Conservation (phyloP, 2,888 invertebrate genomes). For the Opisthograptis luteolata region DNA sequence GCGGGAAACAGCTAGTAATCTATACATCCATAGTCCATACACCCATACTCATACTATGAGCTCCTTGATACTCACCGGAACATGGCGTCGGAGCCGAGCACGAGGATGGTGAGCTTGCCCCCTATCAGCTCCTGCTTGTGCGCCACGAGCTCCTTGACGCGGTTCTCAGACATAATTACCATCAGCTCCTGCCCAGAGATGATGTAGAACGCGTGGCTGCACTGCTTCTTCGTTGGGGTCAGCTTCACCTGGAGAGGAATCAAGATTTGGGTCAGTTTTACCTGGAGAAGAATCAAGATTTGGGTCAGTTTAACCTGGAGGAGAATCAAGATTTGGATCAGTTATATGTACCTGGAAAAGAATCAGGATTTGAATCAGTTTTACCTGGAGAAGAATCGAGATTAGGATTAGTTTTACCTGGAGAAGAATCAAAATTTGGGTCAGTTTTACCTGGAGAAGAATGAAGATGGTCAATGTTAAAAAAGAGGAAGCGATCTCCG, state of each 20-base stretch:
- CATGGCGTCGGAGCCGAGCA: neutral
- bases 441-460: no score
- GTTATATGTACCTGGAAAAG: conserved; percentile 45
- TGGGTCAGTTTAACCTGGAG: no score
- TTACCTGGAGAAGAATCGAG: no score
- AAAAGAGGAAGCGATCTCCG: no score
- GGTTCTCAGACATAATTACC: conserved; percentile 32
- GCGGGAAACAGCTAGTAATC: no score
- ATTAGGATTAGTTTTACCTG: no score
- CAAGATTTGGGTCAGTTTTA: no score
- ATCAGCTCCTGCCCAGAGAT: conserved; percentile 43
- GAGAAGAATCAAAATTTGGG: no score
- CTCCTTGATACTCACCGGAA: neutral
- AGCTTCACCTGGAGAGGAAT: conserved; percentile 35
- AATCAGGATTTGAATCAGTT: no score
- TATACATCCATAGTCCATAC: no score
- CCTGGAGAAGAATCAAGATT: no score
- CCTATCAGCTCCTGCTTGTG: neutral
- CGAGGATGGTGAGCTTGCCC: neutral
- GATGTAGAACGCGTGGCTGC: conserved; percentile 57
- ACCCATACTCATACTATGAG: neutral
- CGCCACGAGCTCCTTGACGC: neutral
- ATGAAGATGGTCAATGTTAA: no score
- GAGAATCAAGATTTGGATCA: neutral
- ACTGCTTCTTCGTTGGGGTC: conserved; percentile 36